Percentiles rank a stretch among this genome's conserved stretches.
Evolutionary conservation across 2,113 vertebrate genomes (phyloP).

Genomic region (Macheiramphus alcinus): DNA sequence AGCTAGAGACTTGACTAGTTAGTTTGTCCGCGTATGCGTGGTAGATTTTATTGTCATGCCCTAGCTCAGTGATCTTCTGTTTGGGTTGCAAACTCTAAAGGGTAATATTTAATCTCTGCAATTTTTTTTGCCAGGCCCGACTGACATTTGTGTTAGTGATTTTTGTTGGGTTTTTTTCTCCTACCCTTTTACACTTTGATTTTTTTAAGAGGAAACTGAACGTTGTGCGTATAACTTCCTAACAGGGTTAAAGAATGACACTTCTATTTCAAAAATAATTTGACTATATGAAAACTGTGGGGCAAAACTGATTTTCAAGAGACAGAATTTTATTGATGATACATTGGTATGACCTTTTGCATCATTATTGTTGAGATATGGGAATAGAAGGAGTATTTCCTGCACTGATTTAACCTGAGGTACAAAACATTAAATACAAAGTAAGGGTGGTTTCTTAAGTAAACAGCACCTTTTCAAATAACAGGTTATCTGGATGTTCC

Average conservation of each 20-base stretch:
- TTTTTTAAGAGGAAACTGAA: background rate
- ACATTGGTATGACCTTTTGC: constrained; percentile 31
- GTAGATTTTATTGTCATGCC: background rate
- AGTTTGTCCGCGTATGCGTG: background rate
- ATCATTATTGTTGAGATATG: background rate
- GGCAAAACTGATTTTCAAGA: constrained; percentile 27
- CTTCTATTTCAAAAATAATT: constrained; percentile 37
- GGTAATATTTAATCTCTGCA: constrained; percentile 6
- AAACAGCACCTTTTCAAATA: background rate
- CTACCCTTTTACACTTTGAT: constrained; percentile 20
- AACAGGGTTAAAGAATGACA: constrained; percentile 27
- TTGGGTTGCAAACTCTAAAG: background rate
- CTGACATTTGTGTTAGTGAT: constrained; percentile 35
- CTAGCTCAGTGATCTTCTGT: background rate
- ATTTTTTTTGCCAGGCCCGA: background rate
- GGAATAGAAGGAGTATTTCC: background rate
- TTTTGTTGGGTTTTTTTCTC: background rate
- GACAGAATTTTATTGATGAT: constrained; percentile 35
- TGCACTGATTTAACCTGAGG: background rate
- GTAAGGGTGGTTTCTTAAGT: background rate
- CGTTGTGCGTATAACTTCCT: background rate
- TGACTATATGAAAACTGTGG: constrained; percentile 18
- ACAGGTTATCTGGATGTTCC: background rate
- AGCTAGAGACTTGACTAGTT: background rate
- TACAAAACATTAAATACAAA: constrained; percentile 3